phyloP scores from a whole-genome alignment of 2,113 vertebrate species.

The Nycticebus coucang region DNA sequence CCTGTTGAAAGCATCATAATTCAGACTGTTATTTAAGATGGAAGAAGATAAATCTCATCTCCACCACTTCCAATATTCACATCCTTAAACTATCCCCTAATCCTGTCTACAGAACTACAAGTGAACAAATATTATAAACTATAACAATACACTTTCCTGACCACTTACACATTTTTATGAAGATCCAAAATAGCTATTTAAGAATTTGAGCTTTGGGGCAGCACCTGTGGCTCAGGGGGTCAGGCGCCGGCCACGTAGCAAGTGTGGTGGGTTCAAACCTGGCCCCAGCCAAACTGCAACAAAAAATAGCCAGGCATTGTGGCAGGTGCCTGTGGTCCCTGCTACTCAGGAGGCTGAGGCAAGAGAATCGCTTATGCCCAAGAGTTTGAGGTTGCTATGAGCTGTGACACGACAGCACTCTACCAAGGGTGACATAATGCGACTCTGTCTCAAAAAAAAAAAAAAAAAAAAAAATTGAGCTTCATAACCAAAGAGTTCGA shows the following conservation, averaged over 20 bases:
- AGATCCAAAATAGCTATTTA: background rate
- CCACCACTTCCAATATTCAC: background rate
- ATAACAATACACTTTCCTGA: background rate
- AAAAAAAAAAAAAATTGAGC: background rate
- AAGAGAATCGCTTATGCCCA: no score
- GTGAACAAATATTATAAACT: background rate
- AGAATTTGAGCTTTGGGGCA: background rate
- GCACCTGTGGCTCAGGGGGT: no score
- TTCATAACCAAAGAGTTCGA: background rate
- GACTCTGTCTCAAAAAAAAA: no score
- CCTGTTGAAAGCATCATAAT: background rate
- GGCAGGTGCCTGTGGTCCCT: no score
- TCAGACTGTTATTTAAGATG: background rate
- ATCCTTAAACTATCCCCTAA: background rate
- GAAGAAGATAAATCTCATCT: background rate
- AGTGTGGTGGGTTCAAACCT: no score
- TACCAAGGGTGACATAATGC: no score
- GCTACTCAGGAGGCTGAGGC: no score
- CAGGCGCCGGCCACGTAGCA: no score
- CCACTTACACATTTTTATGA: background rate
- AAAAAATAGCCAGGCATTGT: no score
- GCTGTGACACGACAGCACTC: no score
- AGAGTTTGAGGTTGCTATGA: no score
- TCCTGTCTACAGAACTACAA: background rate
- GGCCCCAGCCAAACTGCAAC: no score